These are phyloP conservation scores for Protonemura montana DNA, from an alignment of 2,888 invertebrate species.

Conservation along the genomic window DNA sequence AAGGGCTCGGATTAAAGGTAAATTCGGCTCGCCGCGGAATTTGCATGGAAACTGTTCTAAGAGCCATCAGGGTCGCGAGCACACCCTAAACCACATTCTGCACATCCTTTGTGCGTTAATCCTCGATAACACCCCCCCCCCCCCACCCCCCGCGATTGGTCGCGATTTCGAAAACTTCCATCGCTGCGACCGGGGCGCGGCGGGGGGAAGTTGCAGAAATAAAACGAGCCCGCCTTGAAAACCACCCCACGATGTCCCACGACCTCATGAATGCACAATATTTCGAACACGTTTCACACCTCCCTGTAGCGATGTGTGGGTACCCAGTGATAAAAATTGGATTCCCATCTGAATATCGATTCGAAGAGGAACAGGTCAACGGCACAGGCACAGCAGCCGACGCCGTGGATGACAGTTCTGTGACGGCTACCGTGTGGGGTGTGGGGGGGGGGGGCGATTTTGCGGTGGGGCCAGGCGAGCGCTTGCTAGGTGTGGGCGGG, in stretches of 20 bases:
- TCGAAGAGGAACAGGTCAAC: not conserved
- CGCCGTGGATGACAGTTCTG: constrained; percentile 20
- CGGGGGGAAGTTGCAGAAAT: not conserved
- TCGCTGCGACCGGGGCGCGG: not conserved
- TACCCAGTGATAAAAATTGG: not conserved
- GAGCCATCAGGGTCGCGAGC: not conserved
- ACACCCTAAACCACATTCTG: not conserved
- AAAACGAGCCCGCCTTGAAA: not conserved
- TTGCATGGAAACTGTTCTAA: not conserved
- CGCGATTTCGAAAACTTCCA: not conserved
- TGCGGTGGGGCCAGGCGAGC: not conserved
- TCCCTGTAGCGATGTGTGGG: too few relatives aligned
- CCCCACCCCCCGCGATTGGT: not conserved
- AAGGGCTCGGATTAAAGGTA: not conserved
- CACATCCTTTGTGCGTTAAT: not conserved
- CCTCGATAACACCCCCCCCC: not conserved
- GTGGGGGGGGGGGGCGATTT: not conserved
- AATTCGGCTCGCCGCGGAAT: not conserved
- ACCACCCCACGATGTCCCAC: too few relatives aligned
- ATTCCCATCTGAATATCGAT: not conserved
- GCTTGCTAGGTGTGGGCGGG: too few relatives aligned
- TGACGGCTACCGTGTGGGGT: constrained; percentile 4
- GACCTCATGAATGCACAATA: not conserved
- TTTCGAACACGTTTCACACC: not conserved
- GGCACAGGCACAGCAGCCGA: too few relatives aligned